These are phyloP conservation scores for Dendrolimus pini DNA, from an alignment of 2,888 invertebrate species.

Conservation along the genomic window DNA sequence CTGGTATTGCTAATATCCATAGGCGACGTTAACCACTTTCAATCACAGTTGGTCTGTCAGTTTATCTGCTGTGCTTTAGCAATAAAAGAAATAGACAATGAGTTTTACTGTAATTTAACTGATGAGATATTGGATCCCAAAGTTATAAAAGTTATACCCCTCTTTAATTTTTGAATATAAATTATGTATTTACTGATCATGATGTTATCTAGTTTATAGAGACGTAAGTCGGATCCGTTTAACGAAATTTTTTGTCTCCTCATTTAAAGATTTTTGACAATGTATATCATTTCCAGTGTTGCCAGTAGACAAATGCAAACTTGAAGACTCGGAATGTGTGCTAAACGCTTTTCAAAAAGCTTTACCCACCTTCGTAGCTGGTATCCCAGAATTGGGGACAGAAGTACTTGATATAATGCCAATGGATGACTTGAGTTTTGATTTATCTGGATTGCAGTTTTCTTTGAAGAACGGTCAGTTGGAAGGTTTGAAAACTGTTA, in stretches of 20 bases:
- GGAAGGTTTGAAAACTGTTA: conserved; percentile 27
- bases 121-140: no score
- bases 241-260: not conserved
- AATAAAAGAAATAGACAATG: no score
- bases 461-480: conserved; percentile 27
- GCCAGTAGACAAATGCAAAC: conserved; percentile 35
- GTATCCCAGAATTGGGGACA: conserved; percentile 31
- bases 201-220: not conserved
- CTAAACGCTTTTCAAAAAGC: conserved; percentile 29
- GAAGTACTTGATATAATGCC: conserved; percentile 34
- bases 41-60: no score
- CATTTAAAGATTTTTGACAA: not conserved
- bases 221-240: not conserved
- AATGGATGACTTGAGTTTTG: conserved; percentile 30
- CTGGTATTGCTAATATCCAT: no score
- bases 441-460: conserved; percentile 39
- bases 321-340: conserved; percentile 33
- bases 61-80: no score
- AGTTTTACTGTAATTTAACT: no score
- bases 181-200: no score
- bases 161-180: no score
- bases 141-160: no score
- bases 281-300: conserved; percentile 22
- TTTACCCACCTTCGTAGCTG: conserved; percentile 25
- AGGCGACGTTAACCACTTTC: no score